phyloP scores from a whole-genome alignment of 2,113 vertebrate genomes.

The Catharus fuscescens region DNA sequence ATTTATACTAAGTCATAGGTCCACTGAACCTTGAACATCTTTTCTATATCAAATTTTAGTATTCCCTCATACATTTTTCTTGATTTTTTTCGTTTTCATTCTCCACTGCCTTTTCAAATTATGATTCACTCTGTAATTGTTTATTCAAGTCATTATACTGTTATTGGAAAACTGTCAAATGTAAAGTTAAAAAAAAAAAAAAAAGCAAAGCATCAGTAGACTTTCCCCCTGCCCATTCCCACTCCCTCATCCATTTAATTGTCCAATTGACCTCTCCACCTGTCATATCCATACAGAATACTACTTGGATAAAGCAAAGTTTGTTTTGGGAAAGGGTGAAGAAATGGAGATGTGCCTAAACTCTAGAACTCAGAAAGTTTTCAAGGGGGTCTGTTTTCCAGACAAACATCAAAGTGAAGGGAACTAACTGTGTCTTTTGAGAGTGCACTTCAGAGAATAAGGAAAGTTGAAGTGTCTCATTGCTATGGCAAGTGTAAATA shows the following conservation, averaged over 20 bases:
- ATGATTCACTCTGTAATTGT: slow-evolving; percentile 3
- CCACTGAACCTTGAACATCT: background rate
- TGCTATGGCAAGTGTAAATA: background rate
- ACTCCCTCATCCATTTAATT: background rate
- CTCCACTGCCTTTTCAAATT: background rate
- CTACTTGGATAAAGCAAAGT: background rate
- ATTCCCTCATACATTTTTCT: background rate
- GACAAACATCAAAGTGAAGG: background rate
- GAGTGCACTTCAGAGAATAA: background rate
- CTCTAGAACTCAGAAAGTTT: background rate
- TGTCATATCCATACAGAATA: background rate
- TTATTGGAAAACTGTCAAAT: slow-evolving; percentile 20
- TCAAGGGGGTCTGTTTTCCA: background rate
- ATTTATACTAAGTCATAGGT: background rate
- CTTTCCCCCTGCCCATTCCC: background rate
- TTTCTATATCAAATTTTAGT: background rate
- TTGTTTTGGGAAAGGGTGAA: background rate
- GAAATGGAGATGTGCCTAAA: background rate
- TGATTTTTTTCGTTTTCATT: background rate
- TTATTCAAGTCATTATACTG: slow-evolving; percentile 39
- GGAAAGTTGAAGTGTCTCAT: background rate
- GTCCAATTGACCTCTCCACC: background rate
- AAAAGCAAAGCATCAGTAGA: background rate
- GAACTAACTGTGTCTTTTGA: background rate
- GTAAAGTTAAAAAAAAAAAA: background rate